phyloP scores from a whole-genome alignment of 2,888 invertebrate species.

The Coenonympha arcania region DNA sequence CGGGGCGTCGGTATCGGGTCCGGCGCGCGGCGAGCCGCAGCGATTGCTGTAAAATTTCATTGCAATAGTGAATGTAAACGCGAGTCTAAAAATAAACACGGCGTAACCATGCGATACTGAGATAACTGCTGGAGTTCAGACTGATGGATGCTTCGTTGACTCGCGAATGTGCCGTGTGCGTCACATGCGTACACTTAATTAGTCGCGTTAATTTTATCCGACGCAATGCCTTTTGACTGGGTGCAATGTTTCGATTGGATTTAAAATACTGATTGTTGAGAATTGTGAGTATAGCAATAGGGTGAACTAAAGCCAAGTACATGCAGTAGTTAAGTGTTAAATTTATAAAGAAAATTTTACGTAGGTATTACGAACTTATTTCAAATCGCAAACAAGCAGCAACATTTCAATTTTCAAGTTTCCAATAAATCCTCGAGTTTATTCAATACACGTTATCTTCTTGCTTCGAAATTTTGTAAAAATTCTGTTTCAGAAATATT shows the following conservation, averaged over 20 bases:
- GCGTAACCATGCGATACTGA: conserved; percentile 61
- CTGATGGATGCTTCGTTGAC: conserved; percentile 43
- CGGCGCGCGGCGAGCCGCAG: conserved; percentile 41
- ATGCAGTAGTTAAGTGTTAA: neutral
- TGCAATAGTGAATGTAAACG: conserved; percentile 62
- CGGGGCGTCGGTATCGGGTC: conserved; percentile 55
- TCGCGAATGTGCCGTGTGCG: conserved; percentile 48
- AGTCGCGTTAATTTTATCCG: conserved; percentile 46
- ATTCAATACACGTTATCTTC: neutral
- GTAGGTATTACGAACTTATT: too few relatives aligned
- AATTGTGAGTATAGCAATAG: neutral
- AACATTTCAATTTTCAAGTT: too few relatives aligned
- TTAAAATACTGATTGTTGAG: neutral
- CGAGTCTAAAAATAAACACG: conserved; percentile 68
- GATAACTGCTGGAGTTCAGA: conserved; percentile 57
- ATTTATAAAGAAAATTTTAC: neutral
- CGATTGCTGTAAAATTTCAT: conserved; percentile 63
- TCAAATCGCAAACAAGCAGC: too few relatives aligned
- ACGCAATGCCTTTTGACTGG: conserved; percentile 13
- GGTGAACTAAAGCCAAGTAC: neutral
- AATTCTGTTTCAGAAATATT: conserved; percentile 27
- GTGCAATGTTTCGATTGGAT: conserved; percentile 6
- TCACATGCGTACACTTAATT: conserved; percentile 47
- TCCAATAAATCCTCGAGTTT: neutral
- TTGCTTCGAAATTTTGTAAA: conserved; percentile 14